Conservation (phyloP, 2,888 invertebrate genomes). For the Sthenelais limicola region DNA sequence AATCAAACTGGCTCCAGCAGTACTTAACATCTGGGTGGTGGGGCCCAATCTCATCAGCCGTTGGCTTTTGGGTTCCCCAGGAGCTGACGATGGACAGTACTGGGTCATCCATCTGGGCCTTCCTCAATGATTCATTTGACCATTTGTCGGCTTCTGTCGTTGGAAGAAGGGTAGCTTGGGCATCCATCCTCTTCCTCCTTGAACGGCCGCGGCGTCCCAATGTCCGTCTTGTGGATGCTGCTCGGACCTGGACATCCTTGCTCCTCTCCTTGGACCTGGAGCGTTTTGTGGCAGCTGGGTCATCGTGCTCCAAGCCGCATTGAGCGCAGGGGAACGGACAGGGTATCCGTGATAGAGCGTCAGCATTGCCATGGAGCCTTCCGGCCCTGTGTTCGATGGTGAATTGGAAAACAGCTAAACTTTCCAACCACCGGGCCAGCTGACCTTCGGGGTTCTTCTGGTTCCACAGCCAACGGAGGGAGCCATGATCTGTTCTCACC, state of each 20-base stretch:
- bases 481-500: constrained; percentile 19
- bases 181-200: too few relatives aligned
- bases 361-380: not conserved
- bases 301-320: constrained; percentile 13
- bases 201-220: not conserved
- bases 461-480: not conserved
- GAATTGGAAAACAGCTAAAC: constrained; percentile 10
- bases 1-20: not conserved
- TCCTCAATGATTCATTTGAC: not conserved
- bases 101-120: not conserved
- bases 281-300: not conserved
- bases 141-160: not conserved
- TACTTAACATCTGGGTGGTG: not conserved
- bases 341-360: constrained; percentile 14
- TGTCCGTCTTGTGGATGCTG: not conserved
- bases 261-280: not conserved
- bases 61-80: not conserved
- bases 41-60: not conserved
- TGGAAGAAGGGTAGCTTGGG: too few relatives aligned
- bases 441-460: not conserved
- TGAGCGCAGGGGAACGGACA: not conserved
- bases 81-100: not conserved
- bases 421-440: constrained; percentile 12
- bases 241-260: not conserved
- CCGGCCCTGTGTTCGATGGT: constrained; percentile 13